phyloP scores from a whole-genome alignment of 2,888 invertebrate genomes.

The Acheta domesticus region DNA sequence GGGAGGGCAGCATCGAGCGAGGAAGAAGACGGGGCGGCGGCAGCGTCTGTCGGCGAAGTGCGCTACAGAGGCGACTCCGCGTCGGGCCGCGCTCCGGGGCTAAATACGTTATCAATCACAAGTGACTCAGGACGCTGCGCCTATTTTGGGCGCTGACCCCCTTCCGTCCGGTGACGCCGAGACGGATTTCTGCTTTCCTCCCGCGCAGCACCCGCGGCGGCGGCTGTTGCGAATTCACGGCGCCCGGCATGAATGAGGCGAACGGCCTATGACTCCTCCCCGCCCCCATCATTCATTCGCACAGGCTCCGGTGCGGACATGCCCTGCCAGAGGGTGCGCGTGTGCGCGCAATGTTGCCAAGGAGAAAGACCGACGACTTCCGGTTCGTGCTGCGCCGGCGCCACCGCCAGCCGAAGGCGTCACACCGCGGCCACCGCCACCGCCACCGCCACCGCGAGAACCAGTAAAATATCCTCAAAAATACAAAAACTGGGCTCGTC shows the following conservation, averaged over 20 bases:
- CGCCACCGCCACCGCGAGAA: neutral
- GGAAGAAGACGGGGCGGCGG: no score
- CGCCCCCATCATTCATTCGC: neutral
- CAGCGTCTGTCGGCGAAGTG: no score
- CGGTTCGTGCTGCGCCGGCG: neutral
- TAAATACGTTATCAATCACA: no score
- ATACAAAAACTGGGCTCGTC: slow-evolving; percentile 33
- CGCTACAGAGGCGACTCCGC: no score
- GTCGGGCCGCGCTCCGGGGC: no score
- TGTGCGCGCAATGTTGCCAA: neutral
- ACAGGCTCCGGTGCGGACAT: neutral
- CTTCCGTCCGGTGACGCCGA: no score
- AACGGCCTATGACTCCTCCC: neutral
- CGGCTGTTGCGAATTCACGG: neutral
- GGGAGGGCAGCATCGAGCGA: no score
- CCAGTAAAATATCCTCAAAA: slow-evolving; percentile 33
- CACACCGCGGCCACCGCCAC: neutral
- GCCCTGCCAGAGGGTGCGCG: neutral
- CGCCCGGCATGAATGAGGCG: neutral
- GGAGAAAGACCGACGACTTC: neutral
- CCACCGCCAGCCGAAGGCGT: neutral
- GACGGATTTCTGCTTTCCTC: no score
- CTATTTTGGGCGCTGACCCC: no score
- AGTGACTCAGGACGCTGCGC: no score
- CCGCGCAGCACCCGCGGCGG: no score